Conservation (phyloP, 2,888 invertebrate species). For the Drosophila vallismaia region DNA sequence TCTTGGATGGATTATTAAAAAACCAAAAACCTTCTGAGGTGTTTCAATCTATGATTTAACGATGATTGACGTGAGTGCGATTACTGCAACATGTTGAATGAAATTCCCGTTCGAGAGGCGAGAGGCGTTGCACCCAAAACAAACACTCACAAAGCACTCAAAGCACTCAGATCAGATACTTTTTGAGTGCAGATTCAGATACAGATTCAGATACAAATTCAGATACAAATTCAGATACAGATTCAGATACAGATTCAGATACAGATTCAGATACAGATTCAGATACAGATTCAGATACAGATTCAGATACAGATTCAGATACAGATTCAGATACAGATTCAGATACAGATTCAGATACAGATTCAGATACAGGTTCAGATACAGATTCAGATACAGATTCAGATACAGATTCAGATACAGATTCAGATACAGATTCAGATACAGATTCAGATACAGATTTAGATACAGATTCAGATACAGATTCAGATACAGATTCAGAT, state of each 20-base stretch:
- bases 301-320: constrained; percentile 1
- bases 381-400: too few species aligned
- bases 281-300: constrained; percentile 19
- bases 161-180: background rate
- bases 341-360: constrained; percentile 6
- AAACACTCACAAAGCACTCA: background rate
- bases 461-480: constrained; percentile 6
- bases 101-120: constrained; percentile 19
- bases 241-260: constrained; percentile 17
- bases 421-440: constrained; percentile 1
- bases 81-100: background rate
- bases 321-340: constrained; percentile 25
- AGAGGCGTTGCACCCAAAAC: background rate
- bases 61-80: constrained; percentile 34
- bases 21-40: constrained; percentile 20
- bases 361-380: constrained; percentile 26
- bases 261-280: constrained; percentile 10
- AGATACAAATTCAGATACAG: constrained; percentile 18
- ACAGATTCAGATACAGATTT: constrained; percentile 25
- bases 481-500: constrained; percentile 15
- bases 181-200: background rate
- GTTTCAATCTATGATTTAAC: constrained; percentile 24
- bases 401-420: constrained; percentile 19
- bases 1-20: too few species aligned
- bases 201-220: constrained; percentile 20